Percentiles rank a stretch among this genome's conserved stretches.
Conservation (phyloP, 2,888 invertebrate species). For the Linnaemya vulpina region DNA sequence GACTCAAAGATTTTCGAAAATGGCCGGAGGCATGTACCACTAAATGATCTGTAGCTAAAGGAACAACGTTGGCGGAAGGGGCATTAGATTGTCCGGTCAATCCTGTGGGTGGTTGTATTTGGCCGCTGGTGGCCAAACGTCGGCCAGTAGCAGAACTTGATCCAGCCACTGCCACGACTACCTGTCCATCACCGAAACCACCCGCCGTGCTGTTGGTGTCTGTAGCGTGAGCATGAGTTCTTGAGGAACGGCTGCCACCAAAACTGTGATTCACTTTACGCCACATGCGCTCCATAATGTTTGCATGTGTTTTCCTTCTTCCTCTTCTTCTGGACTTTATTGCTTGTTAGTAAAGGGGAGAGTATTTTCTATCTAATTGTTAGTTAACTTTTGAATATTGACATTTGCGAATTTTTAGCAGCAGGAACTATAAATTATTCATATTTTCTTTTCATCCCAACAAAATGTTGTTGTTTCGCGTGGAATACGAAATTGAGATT, state of each 20-base stretch:
- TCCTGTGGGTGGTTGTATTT: constrained; percentile 33
- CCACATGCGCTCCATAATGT: constrained; percentile 83
- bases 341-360: constrained; percentile 7
- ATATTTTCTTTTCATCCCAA: constrained; percentile 21
- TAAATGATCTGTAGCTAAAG: constrained; percentile 49
- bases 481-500: constrained; percentile 28
- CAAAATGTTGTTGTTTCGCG: neutral
- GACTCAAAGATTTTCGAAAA: constrained; percentile 81
- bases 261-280: constrained; percentile 83
- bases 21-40: constrained; percentile 66
- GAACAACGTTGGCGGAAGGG: neutral
- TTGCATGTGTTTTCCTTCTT: constrained; percentile 10
- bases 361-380: constrained; percentile 69
- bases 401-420: constrained; percentile 62
- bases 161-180: constrained; percentile 80
- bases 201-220: constrained; percentile 82
- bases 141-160: constrained; percentile 81
- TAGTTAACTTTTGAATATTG: constrained; percentile 67
- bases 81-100: neutral
- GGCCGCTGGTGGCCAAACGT: constrained; percentile 80
- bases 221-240: constrained; percentile 76
- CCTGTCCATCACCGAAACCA: constrained; percentile 81
- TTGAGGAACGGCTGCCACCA: constrained; percentile 77
- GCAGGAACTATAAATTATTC: constrained; percentile 71
- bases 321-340: neutral